Percentiles rank a stretch among this genome's conserved stretches.
These are phyloP conservation scores for Acleris holmiana DNA, from an alignment of 2,888 invertebrate species.

Conservation along the genomic window DNA sequence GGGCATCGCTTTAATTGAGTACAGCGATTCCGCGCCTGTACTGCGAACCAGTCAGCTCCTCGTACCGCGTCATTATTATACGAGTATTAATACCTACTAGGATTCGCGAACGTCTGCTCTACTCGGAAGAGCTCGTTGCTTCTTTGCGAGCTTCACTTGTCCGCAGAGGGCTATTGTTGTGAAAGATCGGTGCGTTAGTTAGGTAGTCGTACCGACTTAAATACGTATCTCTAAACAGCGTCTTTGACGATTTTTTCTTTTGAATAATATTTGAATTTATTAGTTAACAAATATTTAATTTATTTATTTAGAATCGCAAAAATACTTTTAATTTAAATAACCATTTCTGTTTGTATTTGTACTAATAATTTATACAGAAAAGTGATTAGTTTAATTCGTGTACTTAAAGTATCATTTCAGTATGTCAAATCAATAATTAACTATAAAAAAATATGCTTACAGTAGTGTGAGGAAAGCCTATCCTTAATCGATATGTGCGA, in stretches of 20 bases:
- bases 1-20: background rate
- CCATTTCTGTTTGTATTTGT: background rate
- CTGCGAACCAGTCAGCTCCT: no score
- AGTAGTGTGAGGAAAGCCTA: constrained; percentile 26
- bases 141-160: no score
- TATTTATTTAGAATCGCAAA: background rate
- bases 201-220: no score
- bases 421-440: background rate
- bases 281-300: background rate
- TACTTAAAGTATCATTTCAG: no score
- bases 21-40: no score
- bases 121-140: no score
- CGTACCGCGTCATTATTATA: no score
- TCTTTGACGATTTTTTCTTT: background rate
- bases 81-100: no score
- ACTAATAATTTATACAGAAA: background rate
- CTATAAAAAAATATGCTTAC: constrained; percentile 17
- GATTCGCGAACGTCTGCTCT: no score
- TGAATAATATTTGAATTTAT: background rate
- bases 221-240: background rate
- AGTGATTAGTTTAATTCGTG: background rate
- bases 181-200: no score
- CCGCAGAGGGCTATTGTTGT: no score
- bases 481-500: constrained; percentile 45
- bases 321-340: background rate